Evolutionary conservation across 1,140 invertebrate genomes (phyloP), one percentile per base, ranked within the genome.

Genomic region (Luehdorfia chinensis): DNA sequence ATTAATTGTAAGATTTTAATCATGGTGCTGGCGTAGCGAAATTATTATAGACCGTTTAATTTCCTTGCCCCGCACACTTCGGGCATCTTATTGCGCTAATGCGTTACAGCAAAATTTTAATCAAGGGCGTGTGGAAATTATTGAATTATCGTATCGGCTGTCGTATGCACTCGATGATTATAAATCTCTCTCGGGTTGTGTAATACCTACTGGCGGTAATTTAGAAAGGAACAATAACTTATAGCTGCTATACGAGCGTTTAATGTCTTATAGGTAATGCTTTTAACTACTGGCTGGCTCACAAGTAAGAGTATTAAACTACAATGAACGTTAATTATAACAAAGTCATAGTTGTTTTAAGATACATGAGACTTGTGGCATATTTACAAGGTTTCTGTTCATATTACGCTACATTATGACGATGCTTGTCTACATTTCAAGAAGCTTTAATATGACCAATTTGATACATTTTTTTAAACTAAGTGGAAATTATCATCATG

Each of bases 1-100:
- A 85, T 85, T 83, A 85, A 85, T 85, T 75, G 72, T 60, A 73
- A 79, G 72, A 79, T 85, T 83, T 85, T 81, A 81, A 85, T 85
- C 81, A 81, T 74, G 65, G 59, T 68, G 66, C 75, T 75, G 71
- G 67, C 76, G 65, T 76, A 74, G 74, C 72, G 49, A 75, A 81
- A 83, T 85, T 79, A 80, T 83, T 76, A 85, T 81, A 69, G 78
- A 61, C 66, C 72, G 78, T 76, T 85, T 85, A 85, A 85, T 85
- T 85, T 80, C 65, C 66, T 74, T 75, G 71, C 67, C 75, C 75
- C 73, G 59, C 75, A 64, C 75, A 78, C 76, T 80, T 62, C 59
- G 71, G n/a, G 72, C 75, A 47, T 74, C 69, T 73, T 70, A 66
- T 59, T 37, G 49, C 55, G 41, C 55, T 79, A 84, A 85, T 79